Conservation (phyloP, 2,797 vertebrate species). For the Ceyx erithaca region DNA sequence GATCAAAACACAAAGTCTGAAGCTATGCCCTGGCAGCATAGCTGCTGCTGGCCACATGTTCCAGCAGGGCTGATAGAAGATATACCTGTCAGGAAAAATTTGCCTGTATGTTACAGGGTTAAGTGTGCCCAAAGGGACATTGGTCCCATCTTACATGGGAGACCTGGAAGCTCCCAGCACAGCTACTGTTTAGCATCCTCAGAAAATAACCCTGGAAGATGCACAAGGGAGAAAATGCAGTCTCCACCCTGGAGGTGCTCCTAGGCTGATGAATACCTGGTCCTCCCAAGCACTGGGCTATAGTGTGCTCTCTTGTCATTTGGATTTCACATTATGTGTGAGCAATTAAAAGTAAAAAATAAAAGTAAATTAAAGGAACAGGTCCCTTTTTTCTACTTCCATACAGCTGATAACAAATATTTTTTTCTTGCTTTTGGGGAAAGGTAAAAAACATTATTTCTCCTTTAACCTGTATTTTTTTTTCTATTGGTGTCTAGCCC, state of each 20-base stretch:
- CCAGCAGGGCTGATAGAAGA: not conserved
- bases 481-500: not conserved
- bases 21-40: fast-evolving
- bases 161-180: not conserved
- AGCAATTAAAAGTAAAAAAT: not conserved
- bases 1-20: not conserved
- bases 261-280: not conserved
- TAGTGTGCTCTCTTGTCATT: not conserved
- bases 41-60: not conserved
- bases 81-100: not conserved
- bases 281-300: not conserved
- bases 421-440: not conserved
- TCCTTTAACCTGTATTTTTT: not conserved
- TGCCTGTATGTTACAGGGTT: not conserved
- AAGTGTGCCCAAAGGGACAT: not conserved
- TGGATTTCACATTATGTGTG: not conserved
- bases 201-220: not conserved
- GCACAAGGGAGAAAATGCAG: not conserved
- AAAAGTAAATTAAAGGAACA: not conserved
- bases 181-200: fast-evolving
- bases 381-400: not conserved
- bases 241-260: not conserved
- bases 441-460: not conserved
- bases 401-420: not conserved
- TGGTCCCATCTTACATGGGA: not conserved